phyloP scores from a whole-genome alignment of 2,113 vertebrate genomes.

The Kryptolebias marmoratus region DNA sequence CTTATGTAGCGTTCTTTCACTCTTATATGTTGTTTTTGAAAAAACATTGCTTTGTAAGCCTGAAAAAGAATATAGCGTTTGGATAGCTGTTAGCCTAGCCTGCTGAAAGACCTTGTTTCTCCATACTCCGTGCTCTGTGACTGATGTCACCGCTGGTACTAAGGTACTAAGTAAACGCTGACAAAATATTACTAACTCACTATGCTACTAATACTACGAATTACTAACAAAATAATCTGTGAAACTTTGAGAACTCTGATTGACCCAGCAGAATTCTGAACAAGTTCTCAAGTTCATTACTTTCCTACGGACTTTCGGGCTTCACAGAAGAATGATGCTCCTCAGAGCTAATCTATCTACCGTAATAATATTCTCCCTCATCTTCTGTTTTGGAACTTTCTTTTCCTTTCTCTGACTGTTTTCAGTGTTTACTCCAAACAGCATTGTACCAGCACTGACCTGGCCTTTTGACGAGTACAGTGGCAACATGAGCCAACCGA shows the following conservation, averaged over 20 bases:
- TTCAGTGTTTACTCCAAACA: conserved; percentile 80
- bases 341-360: conserved; percentile 3
- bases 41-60: no score
- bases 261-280: not conserved
- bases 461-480: conserved; percentile 55
- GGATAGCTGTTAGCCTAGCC: no score
- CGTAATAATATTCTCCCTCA: conserved; percentile 23
- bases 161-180: no score
- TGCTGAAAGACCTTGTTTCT: no score
- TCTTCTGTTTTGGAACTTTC: conserved; percentile 71
- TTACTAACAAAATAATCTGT: not conserved
- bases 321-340: conserved; percentile 10
- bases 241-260: not conserved
- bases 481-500: conserved; percentile 53
- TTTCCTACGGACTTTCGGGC: conserved; percentile 16
- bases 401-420: conserved; percentile 49
- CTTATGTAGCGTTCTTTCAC: no score
- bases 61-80: no score
- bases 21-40: no score
- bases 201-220: no score
- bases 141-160: no score
- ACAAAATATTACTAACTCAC: no score
- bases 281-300: not conserved
- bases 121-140: no score
- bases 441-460: conserved; percentile 53